phyloP scores from a whole-genome alignment of 92 coral and sea anemone genomes.

The Paragorgia papillata region DNA sequence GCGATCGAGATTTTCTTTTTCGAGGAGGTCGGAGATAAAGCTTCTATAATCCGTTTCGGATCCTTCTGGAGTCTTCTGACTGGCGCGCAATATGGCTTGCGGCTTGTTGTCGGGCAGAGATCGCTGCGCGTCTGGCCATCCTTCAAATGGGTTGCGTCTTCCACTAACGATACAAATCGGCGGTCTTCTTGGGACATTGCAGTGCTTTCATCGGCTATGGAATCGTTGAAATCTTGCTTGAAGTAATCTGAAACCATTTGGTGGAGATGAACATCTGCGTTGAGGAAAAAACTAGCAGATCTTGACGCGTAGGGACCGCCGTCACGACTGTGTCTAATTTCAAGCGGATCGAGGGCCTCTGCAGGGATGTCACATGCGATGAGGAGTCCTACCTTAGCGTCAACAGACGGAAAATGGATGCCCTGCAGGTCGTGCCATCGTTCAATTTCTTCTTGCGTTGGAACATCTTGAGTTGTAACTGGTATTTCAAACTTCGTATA shows the following conservation, averaged over 20 bases:
- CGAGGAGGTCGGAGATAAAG: background rate
- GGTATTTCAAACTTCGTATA: constrained; percentile 43
- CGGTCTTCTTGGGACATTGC: constrained; percentile 51
- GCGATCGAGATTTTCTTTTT: too few relatives aligned
- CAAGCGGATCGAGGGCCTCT: constrained; percentile 32
- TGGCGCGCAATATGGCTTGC: background rate
- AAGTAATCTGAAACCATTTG: constrained; percentile 39
- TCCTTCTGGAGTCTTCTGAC: background rate
- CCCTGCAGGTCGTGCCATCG: constrained; percentile 52
- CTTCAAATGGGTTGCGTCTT: constrained; percentile 20
- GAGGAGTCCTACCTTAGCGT: constrained; percentile 50
- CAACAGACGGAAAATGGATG: constrained; percentile 30
- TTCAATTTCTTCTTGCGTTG: constrained; percentile 51
- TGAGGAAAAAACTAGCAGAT: constrained; percentile 24
- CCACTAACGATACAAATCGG: constrained; percentile 35
- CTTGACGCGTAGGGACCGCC: constrained; percentile 31
- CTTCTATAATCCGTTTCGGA: background rate
- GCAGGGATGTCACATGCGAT: constrained; percentile 29
- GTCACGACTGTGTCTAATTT: constrained; percentile 7
- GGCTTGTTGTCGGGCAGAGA: constrained; percentile 47
- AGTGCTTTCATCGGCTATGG: constrained; percentile 27
- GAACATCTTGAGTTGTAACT: too few relatives aligned
- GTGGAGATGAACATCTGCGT: constrained; percentile 29
- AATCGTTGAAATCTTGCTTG: constrained; percentile 50
- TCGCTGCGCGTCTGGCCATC: constrained; percentile 42